Percentiles rank a stretch among this genome's conserved stretches.
These are phyloP conservation scores for Micromys minutus DNA, from an alignment of 2,113 vertebrate species.

Conservation along the genomic window DNA sequence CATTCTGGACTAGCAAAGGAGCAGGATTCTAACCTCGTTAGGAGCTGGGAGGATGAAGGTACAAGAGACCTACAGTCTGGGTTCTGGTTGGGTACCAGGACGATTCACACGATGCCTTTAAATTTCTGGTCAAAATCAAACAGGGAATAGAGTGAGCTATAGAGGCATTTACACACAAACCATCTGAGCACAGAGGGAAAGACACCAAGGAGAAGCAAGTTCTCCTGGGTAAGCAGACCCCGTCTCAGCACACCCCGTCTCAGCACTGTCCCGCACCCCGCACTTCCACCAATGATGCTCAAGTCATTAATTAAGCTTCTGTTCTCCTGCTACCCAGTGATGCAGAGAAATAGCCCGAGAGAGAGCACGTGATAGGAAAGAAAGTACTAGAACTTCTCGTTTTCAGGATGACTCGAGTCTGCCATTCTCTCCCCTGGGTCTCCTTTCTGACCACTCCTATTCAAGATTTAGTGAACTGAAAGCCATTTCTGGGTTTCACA, in stretches of 20 bases:
- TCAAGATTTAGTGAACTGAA: background rate
- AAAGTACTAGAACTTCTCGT: background rate
- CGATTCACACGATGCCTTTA: background rate
- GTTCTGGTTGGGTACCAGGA: accelerated
- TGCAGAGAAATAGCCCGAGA: background rate
- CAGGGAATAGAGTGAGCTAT: background rate
- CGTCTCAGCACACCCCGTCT: too few species aligned
- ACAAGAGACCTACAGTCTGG: background rate
- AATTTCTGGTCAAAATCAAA: background rate
- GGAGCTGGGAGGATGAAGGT: background rate
- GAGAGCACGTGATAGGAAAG: background rate
- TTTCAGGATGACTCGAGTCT: background rate
- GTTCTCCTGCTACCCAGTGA: background rate
- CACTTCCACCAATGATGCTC: background rate
- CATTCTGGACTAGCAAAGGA: background rate
- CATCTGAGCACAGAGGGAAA: background rate
- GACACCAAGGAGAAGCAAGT: background rate
- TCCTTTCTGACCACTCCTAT: background rate
- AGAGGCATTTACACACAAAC: background rate
- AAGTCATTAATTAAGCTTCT: background rate
- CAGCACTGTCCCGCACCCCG: accelerated
- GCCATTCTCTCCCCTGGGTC: background rate
- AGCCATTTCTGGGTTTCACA: background rate
- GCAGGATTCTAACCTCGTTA: background rate
- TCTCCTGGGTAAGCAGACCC: background rate